Conservation (phyloP, 1,140 invertebrate species). For the Bombyx mandarina region DNA sequence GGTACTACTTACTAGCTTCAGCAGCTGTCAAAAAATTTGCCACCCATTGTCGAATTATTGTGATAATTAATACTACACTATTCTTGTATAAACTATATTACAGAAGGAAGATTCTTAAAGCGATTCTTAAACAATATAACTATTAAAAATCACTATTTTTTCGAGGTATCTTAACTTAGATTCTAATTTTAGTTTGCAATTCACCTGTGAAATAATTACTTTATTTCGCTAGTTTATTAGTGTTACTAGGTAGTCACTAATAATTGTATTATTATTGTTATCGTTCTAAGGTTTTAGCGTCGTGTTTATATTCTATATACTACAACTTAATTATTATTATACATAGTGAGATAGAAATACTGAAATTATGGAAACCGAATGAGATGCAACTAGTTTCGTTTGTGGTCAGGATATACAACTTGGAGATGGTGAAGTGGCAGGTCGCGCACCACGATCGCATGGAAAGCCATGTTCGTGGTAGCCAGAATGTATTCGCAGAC, state of each 20-base stretch:
- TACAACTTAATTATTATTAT: not conserved
- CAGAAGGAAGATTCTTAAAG: no score
- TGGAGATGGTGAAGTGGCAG: constrained; percentile 86
- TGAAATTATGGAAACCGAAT: no score
- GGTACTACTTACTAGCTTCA: no score
- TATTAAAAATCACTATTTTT: no score
- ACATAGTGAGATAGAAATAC: not conserved
- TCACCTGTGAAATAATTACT: not conserved
- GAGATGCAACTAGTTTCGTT: constrained; percentile 32
- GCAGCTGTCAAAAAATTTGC: no score
- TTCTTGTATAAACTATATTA: no score
- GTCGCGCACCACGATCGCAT: constrained; percentile 88
- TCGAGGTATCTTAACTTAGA: no score
- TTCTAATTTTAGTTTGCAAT: no score
- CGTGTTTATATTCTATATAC: not conserved
- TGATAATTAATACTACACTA: no score
- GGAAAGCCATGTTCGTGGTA: constrained; percentile 92
- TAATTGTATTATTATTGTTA: not conserved
- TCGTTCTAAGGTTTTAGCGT: no score
- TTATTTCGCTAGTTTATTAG: not conserved
- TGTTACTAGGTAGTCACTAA: not conserved
- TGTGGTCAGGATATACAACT: constrained; percentile 72
- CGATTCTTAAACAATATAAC: no score
- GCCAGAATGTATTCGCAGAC: constrained; percentile 93
- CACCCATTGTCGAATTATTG: no score